A percentile compares a stretch with the other conserved stretches of the same genome.
Conservation (phyloP, 2,888 invertebrate genomes). For the Caenorhabditis sulstoni region DNA sequence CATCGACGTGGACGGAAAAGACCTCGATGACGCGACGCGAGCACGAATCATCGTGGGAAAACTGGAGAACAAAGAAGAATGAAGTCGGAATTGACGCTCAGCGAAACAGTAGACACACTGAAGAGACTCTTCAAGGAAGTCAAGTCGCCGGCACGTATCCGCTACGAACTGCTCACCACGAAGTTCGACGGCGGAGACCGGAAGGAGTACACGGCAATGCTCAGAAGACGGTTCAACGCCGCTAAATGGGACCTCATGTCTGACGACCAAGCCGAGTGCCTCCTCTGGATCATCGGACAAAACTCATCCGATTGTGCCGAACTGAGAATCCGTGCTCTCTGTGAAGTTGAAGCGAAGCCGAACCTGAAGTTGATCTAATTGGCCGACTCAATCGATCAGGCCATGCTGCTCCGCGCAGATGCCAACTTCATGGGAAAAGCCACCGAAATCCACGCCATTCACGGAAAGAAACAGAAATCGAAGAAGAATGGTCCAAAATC, state of each 20-base stretch:
- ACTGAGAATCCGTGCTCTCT: too few relatives aligned
- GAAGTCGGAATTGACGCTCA: too few relatives aligned
- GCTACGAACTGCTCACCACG: background rate
- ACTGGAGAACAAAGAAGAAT: background rate
- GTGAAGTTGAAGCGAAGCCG: too few relatives aligned
- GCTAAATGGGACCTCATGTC: slow-evolving; percentile 1
- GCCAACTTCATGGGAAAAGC: too few relatives aligned
- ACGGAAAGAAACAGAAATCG: background rate
- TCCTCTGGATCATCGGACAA: background rate
- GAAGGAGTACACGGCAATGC: background rate
- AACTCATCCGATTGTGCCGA: background rate
- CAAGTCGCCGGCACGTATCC: background rate
- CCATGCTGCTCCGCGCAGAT: too few relatives aligned
- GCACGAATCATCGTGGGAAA: slow-evolving; percentile 1
- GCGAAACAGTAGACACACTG: too few relatives aligned
- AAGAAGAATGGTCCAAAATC: background rate
- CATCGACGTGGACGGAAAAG: slow-evolving; percentile 7
- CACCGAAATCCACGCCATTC: too few relatives aligned
- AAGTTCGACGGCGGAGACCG: background rate
- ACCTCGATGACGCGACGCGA: slow-evolving; percentile 4
- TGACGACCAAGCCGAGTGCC: background rate
- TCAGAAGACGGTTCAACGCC: background rate
- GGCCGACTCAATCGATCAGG: too few relatives aligned
- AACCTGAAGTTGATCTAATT: background rate
- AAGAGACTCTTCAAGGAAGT: background rate